Base-by-base conservation (phyloP, 2,888 invertebrate genomes). In the Drosophila neonasuta region DNA sequence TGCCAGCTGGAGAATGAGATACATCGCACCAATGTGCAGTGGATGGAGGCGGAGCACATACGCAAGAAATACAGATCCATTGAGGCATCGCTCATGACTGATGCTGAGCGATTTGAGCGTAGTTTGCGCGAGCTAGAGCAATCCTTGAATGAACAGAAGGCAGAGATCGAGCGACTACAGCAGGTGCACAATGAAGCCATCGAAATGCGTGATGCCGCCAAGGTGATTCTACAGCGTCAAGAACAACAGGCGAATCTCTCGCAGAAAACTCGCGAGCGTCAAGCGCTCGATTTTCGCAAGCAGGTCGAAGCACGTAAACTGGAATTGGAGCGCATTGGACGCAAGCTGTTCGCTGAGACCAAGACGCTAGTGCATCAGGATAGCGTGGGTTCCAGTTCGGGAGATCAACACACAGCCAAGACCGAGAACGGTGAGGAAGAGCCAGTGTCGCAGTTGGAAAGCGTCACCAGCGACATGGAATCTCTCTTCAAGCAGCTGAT, bases 31-130 rank as follows among this genome's bases (percentile, higher is more conserved):
- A 93, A 95, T 58, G 94, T 96, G 34, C 96, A 96, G 91, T 94
- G 95, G 92, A 94, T 95, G 86, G 96, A 96, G 90, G 96, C 96
- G 0, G 94, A 95, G 79, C 93, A 96, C 73, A 94, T 96, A 7
- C 94, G 94, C 74, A 95, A 94, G 87, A 96, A 96, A 88, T 96
- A 96, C 86, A 91, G 92, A 39, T 93, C 94, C 1, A 96, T 96
- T 59, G 93, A 94, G 91, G 93, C 92, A 76, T 93, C 94, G 0
- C 90, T 96, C 0, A 91, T 94, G 88, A 93, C 94, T 11, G 96
- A 96, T 86, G 93, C 95, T 0, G 94, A 95, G 2, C 93, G 93
- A 76, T 96, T 95, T 76, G 95, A 95, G 88, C 94, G 94, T 61
- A 94, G 94, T 10, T 91, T 96, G 17, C 91, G 92, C n/a, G 93